phyloP scores from a whole-genome alignment of 1,140 invertebrate species.

The Euglossa dilemma region DNA sequence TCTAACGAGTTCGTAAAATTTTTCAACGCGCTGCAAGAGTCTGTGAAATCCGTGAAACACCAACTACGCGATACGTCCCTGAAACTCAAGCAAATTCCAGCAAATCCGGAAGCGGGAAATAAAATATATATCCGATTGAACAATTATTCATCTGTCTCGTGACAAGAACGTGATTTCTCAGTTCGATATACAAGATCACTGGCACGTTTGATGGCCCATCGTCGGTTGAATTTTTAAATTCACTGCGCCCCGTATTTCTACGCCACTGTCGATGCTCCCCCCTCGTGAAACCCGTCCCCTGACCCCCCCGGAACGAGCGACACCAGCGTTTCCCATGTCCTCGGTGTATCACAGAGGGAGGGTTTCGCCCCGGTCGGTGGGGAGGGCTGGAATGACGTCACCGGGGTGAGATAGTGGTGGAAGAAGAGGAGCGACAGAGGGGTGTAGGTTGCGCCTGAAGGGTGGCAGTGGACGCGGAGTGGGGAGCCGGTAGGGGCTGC shows the following conservation, averaged over 20 bases:
- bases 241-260: slow-evolving; percentile 44
- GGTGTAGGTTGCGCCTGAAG: slow-evolving; percentile 28
- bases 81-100: too few species aligned
- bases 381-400: slow-evolving; percentile 66
- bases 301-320: neutral
- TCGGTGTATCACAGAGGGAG: slow-evolving; percentile 25
- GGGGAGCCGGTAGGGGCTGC: slow-evolving; percentile 53
- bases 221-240: slow-evolving; percentile 39
- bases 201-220: neutral
- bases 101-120: too few species aligned
- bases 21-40: too few species aligned
- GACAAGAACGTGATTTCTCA: slow-evolving; percentile 15
- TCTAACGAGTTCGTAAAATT: too few species aligned
- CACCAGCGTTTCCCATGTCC: slow-evolving; percentile 22
- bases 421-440: slow-evolving; percentile 23
- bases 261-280: slow-evolving; percentile 56
- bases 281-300: slow-evolving; percentile 13
- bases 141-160: neutral
- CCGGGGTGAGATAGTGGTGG: slow-evolving; percentile 42
- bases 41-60: too few species aligned
- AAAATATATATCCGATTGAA: too few species aligned
- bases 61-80: too few species aligned
- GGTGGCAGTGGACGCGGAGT: slow-evolving; percentile 48
- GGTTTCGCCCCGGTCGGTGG: slow-evolving; percentile 36
- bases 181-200: slow-evolving; percentile 12